Evolutionary conservation across 2,113 vertebrate genomes (phyloP).

Genomic region (Formicarius rufipectus): DNA sequence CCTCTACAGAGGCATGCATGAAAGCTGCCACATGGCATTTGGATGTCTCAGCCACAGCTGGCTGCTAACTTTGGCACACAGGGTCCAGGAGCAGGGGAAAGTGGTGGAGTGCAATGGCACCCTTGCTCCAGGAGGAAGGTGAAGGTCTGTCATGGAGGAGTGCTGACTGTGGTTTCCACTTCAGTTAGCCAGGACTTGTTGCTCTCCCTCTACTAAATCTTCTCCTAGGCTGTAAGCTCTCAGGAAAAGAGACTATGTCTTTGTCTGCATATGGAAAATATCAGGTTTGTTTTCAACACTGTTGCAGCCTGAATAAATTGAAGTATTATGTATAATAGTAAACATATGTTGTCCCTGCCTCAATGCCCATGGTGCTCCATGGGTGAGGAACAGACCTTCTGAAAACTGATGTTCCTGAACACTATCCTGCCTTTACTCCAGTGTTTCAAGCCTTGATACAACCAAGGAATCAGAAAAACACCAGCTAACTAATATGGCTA

Average conservation of each 20-base stretch:
- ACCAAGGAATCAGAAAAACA: neutral
- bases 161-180: neutral
- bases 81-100: fast-evolving
- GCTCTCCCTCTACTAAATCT: neutral
- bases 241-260: neutral
- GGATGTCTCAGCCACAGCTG: neutral
- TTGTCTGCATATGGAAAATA: constrained; percentile 25
- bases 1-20: neutral
- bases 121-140: neutral
- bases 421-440: neutral
- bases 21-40: neutral
- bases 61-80: neutral
- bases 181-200: neutral
- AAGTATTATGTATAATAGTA: constrained; percentile 28
- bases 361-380: neutral
- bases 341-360: neutral
- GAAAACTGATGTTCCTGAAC: neutral
- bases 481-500: neutral
- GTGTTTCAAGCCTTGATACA: neutral
- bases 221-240: neutral
- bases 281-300: constrained; percentile 50
- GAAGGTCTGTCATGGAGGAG: fast-evolving
- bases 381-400: neutral
- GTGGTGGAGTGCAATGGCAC: neutral
- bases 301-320: constrained; percentile 30